These are phyloP conservation scores for Chloroceryle aenea DNA, from an alignment of 2,113 vertebrate genomes.

Conservation along the genomic window DNA sequence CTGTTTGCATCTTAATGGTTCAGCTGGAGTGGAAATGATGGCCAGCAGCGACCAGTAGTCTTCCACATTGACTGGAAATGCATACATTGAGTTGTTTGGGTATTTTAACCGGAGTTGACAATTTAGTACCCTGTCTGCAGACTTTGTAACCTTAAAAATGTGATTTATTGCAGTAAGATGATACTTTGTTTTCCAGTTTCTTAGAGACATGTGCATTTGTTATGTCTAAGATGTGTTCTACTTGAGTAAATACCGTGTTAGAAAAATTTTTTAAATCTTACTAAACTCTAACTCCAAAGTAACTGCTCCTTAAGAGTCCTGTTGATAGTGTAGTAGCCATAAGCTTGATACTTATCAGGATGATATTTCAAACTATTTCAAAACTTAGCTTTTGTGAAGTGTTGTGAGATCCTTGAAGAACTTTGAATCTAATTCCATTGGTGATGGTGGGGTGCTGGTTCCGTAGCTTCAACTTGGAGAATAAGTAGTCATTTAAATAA, in stretches of 20 bases:
- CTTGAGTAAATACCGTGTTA: background rate
- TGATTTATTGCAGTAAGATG: background rate
- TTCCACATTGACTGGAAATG: background rate
- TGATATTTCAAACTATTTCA: background rate
- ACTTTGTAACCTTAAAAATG: background rate
- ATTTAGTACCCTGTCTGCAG: background rate
- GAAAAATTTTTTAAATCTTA: background rate
- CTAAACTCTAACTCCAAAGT: background rate
- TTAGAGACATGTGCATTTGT: fast-evolving
- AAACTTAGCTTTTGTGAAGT: background rate
- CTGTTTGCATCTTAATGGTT: background rate
- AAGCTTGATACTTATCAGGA: background rate
- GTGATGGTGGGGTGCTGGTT: background rate
- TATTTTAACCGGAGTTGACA: background rate
- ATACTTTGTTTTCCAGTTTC: background rate
- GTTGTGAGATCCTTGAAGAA: background rate
- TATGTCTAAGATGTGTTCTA: background rate
- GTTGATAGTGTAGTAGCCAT: background rate
- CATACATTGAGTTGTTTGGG: too few relatives aligned
- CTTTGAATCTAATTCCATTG: background rate
- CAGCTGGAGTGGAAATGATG: background rate
- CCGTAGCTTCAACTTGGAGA: background rate
- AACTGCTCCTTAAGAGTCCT: background rate
- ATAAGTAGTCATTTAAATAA: background rate
- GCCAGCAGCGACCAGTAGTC: background rate